Evolutionary conservation across 2,888 invertebrate species (phyloP).

Genomic region (Aleiodes alternator): DNA sequence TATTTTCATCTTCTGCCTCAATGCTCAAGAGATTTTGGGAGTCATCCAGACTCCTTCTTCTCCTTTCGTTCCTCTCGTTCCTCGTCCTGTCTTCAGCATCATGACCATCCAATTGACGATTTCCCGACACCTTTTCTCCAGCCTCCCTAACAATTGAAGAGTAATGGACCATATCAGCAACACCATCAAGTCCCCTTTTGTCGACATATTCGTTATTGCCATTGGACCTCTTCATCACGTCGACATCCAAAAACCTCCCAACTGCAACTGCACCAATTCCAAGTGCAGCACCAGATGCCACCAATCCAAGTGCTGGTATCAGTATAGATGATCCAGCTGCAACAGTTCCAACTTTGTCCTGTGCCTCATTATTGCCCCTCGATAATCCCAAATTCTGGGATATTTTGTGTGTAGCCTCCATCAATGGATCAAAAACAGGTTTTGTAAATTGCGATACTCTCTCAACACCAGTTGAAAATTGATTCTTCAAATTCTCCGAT

Average conservation of each 20-base stretch:
- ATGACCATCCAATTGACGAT: neutral
- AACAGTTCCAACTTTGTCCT: slow-evolving; percentile 82
- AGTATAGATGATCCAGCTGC: slow-evolving; percentile 81
- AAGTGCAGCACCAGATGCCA: slow-evolving; percentile 89
- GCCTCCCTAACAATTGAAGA: no score
- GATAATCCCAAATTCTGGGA: slow-evolving; percentile 85
- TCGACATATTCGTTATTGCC: slow-evolving; percentile 79
- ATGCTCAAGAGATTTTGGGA: slow-evolving; percentile 52
- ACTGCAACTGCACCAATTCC: slow-evolving; percentile 89
- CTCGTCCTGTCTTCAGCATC: slow-evolving; percentile 24
- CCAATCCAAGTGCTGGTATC: slow-evolving; percentile 83
- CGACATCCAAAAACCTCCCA: slow-evolving; percentile 83
- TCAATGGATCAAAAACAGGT: slow-evolving; percentile 83
- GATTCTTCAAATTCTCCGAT: slow-evolving; percentile 84
- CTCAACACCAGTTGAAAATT: slow-evolving; percentile 83
- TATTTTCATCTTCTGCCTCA: slow-evolving; percentile 50
- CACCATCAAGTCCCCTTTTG: slow-evolving; percentile 76
- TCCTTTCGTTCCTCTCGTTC: slow-evolving; percentile 51
- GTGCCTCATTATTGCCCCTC: slow-evolving; percentile 76
- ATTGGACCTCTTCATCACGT: slow-evolving; percentile 78
- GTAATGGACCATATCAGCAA: neutral
- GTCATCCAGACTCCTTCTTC: slow-evolving; percentile 59
- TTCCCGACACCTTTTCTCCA: no score
- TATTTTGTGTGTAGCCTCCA: slow-evolving; percentile 88
- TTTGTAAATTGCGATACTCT: slow-evolving; percentile 82